phyloP scores from a whole-genome alignment of 2,888 invertebrate genomes.

The Fragum sueziense region DNA sequence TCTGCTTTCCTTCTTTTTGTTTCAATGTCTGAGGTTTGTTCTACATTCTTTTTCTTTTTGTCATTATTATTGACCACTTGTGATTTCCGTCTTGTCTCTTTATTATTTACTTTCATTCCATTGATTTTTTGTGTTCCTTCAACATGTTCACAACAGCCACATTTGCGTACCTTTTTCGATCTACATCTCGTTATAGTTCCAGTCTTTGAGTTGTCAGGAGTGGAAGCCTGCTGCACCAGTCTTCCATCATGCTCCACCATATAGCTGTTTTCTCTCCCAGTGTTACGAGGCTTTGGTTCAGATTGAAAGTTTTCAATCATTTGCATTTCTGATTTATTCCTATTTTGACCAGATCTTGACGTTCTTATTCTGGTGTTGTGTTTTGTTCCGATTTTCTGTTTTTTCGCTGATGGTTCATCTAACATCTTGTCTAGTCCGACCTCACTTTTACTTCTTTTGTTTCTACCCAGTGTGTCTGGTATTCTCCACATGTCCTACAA shows the following conservation, averaged over 20 bases:
- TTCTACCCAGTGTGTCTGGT: conserved; percentile 53
- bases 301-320: conserved; percentile 1
- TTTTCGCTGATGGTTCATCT: conserved; percentile 62
- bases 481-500: conserved; percentile 38
- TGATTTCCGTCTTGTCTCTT: neutral
- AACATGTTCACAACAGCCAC: neutral
- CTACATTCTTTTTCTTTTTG: neutral
- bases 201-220: neutral
- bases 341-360: conserved; percentile 24
- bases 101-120: neutral
- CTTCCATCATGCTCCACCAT: neutral
- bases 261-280: neutral
- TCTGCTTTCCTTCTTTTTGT: no score
- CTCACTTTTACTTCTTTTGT: conserved; percentile 55
- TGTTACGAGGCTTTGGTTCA: neutral
- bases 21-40: no score
- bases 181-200: neutral
- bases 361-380: conserved; percentile 11
- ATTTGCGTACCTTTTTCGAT: neutral
- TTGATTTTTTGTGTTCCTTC: neutral
- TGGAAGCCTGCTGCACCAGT: neutral
- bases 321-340: conserved; percentile 1
- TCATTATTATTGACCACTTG: no score
- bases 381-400: conserved; percentile 50
- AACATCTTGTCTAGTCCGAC: conserved; percentile 59